Conservation (phyloP, 1,140 invertebrate genomes). For the Scaptomyza graminum region DNA sequence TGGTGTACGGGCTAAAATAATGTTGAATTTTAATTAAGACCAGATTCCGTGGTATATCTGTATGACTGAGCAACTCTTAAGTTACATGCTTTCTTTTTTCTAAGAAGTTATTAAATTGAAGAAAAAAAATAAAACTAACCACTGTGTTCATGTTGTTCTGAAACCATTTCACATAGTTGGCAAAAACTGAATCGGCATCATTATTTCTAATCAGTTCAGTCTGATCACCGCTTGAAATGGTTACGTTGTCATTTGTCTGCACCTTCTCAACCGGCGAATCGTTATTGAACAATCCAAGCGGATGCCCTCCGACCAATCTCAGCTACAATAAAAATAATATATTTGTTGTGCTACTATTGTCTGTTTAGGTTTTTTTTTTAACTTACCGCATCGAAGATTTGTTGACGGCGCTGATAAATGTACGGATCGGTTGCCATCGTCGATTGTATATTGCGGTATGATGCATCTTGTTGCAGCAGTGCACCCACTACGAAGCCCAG, state of each 20-base stretch:
- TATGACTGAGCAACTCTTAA: too few species aligned
- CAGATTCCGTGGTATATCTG: too few species aligned
- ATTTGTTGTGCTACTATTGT: not conserved
- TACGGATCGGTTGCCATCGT: slow-evolving; percentile 53
- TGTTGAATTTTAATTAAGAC: too few species aligned
- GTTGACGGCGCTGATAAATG: slow-evolving; percentile 40
- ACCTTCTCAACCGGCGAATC: not conserved
- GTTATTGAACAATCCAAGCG: not conserved
- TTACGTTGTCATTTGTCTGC: too few species aligned
- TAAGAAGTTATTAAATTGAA: not conserved
- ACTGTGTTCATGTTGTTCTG: slow-evolving; percentile 31
- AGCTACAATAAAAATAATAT: slow-evolving; percentile 3
- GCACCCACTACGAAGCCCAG: slow-evolving; percentile 56
- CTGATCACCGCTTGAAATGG: not conserved
- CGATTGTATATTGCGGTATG: slow-evolving; percentile 41
- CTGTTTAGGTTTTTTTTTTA: not conserved
- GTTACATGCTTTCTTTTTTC: too few species aligned
- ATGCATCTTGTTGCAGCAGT: slow-evolving; percentile 56
- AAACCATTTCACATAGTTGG: slow-evolving; percentile 34
- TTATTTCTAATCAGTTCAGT: not conserved
- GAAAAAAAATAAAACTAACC: slow-evolving; percentile 8
- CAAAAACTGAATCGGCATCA: slow-evolving; percentile 16
- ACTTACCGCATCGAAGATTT: slow-evolving; percentile 56
- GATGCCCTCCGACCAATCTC: slow-evolving; percentile 15
- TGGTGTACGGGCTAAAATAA: too few species aligned